Base-by-base conservation (phyloP, 2,113 vertebrate species). In the Melanotaenia duboulayi region DNA sequence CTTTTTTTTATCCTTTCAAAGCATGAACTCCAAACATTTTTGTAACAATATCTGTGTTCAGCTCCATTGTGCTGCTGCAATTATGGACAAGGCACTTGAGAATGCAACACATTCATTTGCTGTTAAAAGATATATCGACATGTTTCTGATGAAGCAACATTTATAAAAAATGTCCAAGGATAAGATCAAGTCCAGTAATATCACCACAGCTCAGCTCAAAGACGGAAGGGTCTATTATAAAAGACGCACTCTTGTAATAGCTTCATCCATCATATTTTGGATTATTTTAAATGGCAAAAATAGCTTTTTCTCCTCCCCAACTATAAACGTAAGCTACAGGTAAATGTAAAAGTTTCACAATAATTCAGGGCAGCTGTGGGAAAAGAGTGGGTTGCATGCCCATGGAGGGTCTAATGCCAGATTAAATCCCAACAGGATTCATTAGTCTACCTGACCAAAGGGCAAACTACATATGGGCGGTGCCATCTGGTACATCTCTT, bases 391-490 rank as follows among this genome's bases (percentile, higher is more conserved):
- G 74, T 80, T 71, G 24, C 50, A 22, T 75, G 71, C 90, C 86
- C 86, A 79, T 16, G 39, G 74, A 89, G 72, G 71, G 61, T 76
- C 63, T 71, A 49, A 80, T 90, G 89, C 87, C 88, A 91, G 80
- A 90, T 83, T 82, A 83, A 86, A 66, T 93, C 92, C 90, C 90
- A 65, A 66, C 76, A 80, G 90, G 80, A 82, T 93, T 92, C 88
- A 93, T 93, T 92, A 92, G 90, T 87, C 80, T 92, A 92, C 90
- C 92, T 93, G 91, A 87, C 91, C 86, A 92, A 88, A 91, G 91
- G 89, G 89, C 84, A 87, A 82, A 76, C 73, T 80, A 73, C 89
- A 92, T 91, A 92, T 91, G 87, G 86, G n/a, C 74, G 39, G 54
- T 61, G 76, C 91, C 91, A 92, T 93, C 89, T 93, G 91, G 55